Evolutionary conservation across 2,113 vertebrate genomes (phyloP).

Genomic region (Oophaga pumilio): DNA sequence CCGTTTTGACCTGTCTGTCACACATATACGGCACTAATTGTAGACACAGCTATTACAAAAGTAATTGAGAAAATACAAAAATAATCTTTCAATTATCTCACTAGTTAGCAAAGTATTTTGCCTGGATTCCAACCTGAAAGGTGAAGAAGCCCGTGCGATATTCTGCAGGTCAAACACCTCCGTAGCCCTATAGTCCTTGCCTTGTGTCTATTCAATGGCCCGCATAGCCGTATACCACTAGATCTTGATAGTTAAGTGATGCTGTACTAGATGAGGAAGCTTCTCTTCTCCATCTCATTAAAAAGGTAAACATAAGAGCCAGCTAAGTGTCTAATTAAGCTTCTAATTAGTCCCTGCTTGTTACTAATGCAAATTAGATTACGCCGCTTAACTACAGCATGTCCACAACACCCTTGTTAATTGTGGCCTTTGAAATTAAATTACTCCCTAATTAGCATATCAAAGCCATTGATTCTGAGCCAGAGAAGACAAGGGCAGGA

Average conservation of each 20-base stretch:
- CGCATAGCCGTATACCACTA: background rate
- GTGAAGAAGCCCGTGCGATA: background rate
- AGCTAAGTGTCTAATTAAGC: constrained; percentile 99
- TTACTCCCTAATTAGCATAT: constrained; percentile 99
- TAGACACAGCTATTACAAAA: no score
- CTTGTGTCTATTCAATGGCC: background rate
- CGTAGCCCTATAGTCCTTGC: background rate
- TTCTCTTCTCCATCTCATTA: constrained; percentile 96
- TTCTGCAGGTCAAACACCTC: background rate
- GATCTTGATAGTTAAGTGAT: constrained; percentile 62
- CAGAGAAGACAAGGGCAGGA: constrained; percentile 84
- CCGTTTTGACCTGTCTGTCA: no score
- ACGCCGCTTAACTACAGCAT: constrained; percentile 99
- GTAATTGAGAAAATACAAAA: no score
- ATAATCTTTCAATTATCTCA: background rate
- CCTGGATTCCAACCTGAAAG: background rate
- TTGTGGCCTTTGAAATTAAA: constrained; percentile 99
- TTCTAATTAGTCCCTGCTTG: constrained; percentile 99
- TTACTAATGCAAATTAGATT: constrained; percentile 99
- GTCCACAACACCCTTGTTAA: constrained; percentile 99
- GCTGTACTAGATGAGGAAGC: constrained; percentile 70
- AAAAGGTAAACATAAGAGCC: constrained; percentile 99
- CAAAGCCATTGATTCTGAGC: constrained; percentile 99
- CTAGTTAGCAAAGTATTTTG: background rate
- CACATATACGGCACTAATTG: no score